Evolutionary conservation across 2,113 vertebrate genomes (phyloP).

Genomic region (Rhineura floridana): DNA sequence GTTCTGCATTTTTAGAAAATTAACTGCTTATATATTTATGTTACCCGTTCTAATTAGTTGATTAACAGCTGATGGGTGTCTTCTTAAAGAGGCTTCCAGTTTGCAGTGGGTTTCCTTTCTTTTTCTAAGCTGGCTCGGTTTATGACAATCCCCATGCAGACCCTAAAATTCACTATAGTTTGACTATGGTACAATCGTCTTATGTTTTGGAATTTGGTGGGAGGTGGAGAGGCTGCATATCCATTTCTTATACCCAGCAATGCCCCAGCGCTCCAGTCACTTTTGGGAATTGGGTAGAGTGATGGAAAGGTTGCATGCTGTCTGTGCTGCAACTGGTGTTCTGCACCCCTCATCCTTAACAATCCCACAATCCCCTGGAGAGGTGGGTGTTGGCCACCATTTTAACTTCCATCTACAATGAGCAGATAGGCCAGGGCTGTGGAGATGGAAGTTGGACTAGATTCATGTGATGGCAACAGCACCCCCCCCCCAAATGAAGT

Average conservation of each 20-base stretch:
- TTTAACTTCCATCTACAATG: not conserved
- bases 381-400: not conserved
- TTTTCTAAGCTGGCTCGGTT: not conserved
- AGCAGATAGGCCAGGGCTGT: not conserved
- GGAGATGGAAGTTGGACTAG: not conserved
- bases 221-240: no score
- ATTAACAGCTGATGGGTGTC: not conserved
- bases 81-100: not conserved
- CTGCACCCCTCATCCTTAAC: not conserved
- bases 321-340: not conserved
- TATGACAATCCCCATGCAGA: not conserved
- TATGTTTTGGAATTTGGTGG: no score
- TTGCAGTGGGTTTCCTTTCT: not conserved
- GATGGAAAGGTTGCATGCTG: not conserved
- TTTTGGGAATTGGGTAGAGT: no score
- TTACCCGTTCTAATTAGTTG: not conserved
- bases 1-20: not conserved
- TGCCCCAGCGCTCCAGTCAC: no score
- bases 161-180: not conserved
- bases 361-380: not conserved
- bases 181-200: no score
- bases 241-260: not conserved
- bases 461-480: no score
- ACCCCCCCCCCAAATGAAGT: no score
- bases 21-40: not conserved